Evolutionary conservation across 2,888 invertebrate species (phyloP), one percentile per base, ranked within the genome.

Genomic region (Orthonychiurus folsomi): DNA sequence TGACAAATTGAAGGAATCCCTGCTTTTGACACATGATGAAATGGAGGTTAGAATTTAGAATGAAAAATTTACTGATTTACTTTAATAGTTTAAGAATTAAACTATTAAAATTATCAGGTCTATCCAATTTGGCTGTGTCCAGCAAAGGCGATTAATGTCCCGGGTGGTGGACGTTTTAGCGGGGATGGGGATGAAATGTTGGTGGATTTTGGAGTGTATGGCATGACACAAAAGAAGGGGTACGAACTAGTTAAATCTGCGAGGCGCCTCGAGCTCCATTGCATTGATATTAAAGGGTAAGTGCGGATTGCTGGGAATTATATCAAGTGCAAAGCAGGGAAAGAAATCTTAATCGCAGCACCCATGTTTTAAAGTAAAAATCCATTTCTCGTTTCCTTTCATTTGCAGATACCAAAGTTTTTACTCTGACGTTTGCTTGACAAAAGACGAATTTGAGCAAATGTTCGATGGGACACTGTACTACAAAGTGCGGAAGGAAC

Each of bases 81-180:
- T 12, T 15, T 48, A 48, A 48, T 48, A 48, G n/a, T n/a, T n/a
- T 48, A 15, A 15, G 15, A 12, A 15, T 48, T 48, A n/a, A 48
- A 12, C 48, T 48, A 15, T 12, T 48, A n/a, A 12, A n/a, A 48
- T 48, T 12, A 15, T 15, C n/a, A 57, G 57, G 50, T 59, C 3
- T 59, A 59, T 50, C 59, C 59, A 24, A 48, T 59, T n/a, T 59
- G 59, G 59, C 59, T 59, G 3, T 59, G 59, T 37, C 59, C 59
- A 5, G 26, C 37, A 20, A 59, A 59, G 26, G 48, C 50, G 20
- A 37, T 48, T 24, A 48, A 50, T 12, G 50, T 21, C 18, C 50
- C 59, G n/a, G 59, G 59, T 5, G 12, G 21, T 15, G 47, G 23
- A 3, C 59, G 5, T 5, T 5, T 20, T 52, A 3, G 5, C n/a